Conservation (phyloP, 1,140 invertebrate species). For the Diprion similis region DNA sequence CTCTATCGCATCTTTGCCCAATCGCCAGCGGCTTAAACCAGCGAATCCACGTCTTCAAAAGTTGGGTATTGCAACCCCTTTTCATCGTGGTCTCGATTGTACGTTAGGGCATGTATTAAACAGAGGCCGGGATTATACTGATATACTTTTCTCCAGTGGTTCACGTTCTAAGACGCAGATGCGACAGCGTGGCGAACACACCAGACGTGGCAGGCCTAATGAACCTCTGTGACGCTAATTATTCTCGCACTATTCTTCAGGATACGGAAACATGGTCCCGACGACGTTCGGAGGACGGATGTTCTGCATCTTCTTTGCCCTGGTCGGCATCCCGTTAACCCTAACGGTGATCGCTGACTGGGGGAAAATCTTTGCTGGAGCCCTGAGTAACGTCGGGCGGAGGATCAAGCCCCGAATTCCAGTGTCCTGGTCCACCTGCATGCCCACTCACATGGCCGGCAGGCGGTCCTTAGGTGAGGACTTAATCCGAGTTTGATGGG, state of each 20-base stretch:
- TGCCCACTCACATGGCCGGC: conserved; percentile 41
- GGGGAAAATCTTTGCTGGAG: conserved; percentile 85
- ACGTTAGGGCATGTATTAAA: too few species aligned
- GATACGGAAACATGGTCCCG: conserved; percentile 95
- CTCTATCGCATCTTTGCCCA: too few species aligned
- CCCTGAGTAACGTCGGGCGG: conserved; percentile 61
- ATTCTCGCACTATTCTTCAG: conserved; percentile 62
- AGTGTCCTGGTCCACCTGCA: conserved; percentile 27
- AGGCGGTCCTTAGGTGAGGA: conserved; percentile 44
- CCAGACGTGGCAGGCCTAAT: background rate
- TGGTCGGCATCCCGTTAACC: conserved; percentile 92
- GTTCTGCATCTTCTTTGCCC: conserved; percentile 92
- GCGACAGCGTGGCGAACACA: background rate
- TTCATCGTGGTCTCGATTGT: too few species aligned
- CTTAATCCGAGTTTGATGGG: background rate
- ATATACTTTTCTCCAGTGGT: too few species aligned
- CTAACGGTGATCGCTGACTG: conserved; percentile 92
- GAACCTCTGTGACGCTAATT: too few species aligned
- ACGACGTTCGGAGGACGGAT: conserved; percentile 83
- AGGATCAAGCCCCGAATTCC: conserved; percentile 40
- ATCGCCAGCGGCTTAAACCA: too few species aligned
- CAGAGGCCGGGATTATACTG: too few species aligned
- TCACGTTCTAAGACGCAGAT: background rate
- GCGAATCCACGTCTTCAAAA: too few species aligned
- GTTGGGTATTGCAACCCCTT: too few species aligned